Percentiles rank a stretch among this genome's conserved stretches.
phyloP scores from a whole-genome alignment of 2,888 invertebrate species.

The Alloscopus bannaensis region DNA sequence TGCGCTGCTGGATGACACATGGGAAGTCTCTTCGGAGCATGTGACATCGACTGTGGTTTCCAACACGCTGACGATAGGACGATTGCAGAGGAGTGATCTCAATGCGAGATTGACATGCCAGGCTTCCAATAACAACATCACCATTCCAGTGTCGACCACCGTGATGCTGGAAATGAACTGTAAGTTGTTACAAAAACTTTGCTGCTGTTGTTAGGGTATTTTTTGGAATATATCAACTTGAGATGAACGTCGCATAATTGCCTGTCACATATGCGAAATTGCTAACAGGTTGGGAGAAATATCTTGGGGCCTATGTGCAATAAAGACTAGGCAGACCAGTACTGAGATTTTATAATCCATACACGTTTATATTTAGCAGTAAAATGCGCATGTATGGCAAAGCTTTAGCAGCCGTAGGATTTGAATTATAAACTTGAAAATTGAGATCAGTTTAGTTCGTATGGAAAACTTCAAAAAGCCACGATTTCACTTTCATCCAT shows the following conservation, averaged over 20 bases:
- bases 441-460: no score
- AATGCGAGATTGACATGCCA: slow-evolving; percentile 84
- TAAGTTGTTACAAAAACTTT: slow-evolving; percentile 78
- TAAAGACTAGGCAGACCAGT: not conserved
- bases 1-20: slow-evolving; percentile 83
- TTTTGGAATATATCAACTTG: no score
- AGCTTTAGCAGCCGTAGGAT: not conserved
- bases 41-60: slow-evolving; percentile 79
- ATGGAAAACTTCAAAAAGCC: no score
- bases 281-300: not conserved
- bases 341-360: not conserved
- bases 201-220: no score
- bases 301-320: not conserved
- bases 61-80: slow-evolving; percentile 83
- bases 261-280: not conserved
- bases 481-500: not conserved
- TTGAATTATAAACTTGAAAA: no score
- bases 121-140: slow-evolving; percentile 84
- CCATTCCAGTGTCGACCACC: slow-evolving; percentile 82
- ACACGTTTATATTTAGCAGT: not conserved
- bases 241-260: no score
- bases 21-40: slow-evolving; percentile 80
- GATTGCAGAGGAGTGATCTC: slow-evolving; percentile 82
- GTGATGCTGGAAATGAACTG: slow-evolving; percentile 84
- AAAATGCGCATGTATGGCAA: not conserved